A percentile compares a stretch with the other conserved stretches of the same genome.
These are phyloP conservation scores for Pardalotus punctatus DNA, from an alignment of 2,113 vertebrate genomes.

Conservation along the genomic window DNA sequence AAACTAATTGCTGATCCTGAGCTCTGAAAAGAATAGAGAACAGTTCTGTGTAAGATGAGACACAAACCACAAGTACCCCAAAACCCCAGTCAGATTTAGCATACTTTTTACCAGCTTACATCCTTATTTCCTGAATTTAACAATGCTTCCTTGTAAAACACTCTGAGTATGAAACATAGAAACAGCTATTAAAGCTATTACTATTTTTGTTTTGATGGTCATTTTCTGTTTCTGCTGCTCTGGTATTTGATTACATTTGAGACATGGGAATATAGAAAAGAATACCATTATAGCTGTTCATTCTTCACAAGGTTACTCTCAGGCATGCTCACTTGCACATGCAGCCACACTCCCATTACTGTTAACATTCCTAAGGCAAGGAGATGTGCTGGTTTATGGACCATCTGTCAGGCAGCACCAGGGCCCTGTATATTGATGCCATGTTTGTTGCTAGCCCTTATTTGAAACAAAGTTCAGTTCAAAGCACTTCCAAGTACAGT, in stretches of 20 bases:
- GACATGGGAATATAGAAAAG: neutral
- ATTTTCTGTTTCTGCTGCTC: neutral
- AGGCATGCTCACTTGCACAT: neutral
- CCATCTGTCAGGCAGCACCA: neutral
- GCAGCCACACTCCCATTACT: neutral
- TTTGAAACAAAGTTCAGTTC: conserved; percentile 48
- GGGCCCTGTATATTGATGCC: neutral
- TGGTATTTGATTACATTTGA: neutral
- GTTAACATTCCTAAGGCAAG: neutral
- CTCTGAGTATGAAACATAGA: neutral
- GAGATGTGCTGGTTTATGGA: neutral
- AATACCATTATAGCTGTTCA: neutral
- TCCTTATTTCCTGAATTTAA: neutral
- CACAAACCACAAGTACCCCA: neutral
- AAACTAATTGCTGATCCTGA: neutral
- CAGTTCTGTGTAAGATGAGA: neutral
- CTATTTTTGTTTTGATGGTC: neutral
- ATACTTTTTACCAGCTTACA: neutral
- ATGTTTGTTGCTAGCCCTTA: neutral
- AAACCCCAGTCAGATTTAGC: neutral
- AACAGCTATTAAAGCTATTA: neutral
- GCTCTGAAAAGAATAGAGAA: neutral
- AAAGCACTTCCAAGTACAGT: conserved; percentile 31
- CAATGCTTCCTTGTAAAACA: neutral
- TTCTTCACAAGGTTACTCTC: neutral